Conservation (phyloP, 2,888 invertebrate genomes). For the Stratiomys singularior region DNA sequence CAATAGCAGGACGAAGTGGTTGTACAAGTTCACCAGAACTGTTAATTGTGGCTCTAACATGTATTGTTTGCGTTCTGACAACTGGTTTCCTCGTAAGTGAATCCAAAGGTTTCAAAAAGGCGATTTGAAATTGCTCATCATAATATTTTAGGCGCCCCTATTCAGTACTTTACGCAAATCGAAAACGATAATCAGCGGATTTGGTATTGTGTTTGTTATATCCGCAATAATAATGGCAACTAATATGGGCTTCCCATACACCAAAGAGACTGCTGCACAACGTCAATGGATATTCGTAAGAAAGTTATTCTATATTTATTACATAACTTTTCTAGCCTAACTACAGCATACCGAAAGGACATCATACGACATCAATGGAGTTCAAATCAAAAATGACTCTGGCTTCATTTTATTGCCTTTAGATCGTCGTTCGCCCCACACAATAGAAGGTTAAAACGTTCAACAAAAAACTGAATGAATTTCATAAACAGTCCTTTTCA, state of each 20-base stretch:
- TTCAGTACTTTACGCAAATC: conserved; percentile 63
- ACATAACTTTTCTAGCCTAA: neutral
- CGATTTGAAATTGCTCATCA: neutral
- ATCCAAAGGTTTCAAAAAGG: neutral
- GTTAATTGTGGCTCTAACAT: conserved; percentile 66
- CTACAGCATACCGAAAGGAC: conserved; percentile 66
- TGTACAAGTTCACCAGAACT: conserved; percentile 68
- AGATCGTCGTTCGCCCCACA: conserved; percentile 63
- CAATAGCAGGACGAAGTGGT: conserved; percentile 71
- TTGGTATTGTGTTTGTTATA: conserved; percentile 58
- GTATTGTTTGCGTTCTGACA: conserved; percentile 60
- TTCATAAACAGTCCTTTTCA: neutral
- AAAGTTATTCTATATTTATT: no score
- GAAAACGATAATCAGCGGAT: conserved; percentile 59
- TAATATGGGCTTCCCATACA: conserved; percentile 70
- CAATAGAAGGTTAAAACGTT: conserved; percentile 58
- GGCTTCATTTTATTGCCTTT: conserved; percentile 67
- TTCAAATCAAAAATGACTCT: conserved; percentile 63
- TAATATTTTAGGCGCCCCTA: conserved; percentile 59
- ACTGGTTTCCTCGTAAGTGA: conserved; percentile 61
- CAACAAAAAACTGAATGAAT: no score
- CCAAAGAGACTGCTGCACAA: conserved; percentile 67
- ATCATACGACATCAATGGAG: conserved; percentile 62
- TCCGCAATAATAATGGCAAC: conserved; percentile 65
- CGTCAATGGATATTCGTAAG: conserved; percentile 68